These are phyloP conservation scores for Gambusia holbrooki DNA, from an alignment of 2,113 vertebrate species.

Conservation along the genomic window DNA sequence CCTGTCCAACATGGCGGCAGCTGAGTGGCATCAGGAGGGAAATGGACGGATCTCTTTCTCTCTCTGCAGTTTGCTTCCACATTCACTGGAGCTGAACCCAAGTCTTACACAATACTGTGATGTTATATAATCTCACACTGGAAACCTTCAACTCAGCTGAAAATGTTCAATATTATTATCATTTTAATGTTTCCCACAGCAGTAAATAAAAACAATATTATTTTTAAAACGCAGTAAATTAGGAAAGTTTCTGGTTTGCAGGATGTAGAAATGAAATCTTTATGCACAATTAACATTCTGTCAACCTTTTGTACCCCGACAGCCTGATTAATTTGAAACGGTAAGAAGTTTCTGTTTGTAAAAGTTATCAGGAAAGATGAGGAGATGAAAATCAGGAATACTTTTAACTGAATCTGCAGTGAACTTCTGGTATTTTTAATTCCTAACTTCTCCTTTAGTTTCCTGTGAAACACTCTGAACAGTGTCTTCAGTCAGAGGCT, in stretches of 20 bases:
- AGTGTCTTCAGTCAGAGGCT: too few species aligned
- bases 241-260: too few species aligned
- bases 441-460: not conserved
- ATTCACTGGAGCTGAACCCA: conserved; percentile 49
- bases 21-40: conserved; percentile 8
- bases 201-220: too few species aligned
- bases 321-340: not conserved
- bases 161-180: not conserved
- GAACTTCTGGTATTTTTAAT: too few species aligned
- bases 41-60: conserved; percentile 15
- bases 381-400: too few species aligned
- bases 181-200: not conserved
- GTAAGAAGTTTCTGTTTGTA: not conserved
- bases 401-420: too few species aligned
- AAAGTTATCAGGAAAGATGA: not conserved
- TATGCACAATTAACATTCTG: too few species aligned
- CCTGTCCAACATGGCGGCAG: conserved; percentile 8
- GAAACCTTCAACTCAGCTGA: conserved; percentile 9
- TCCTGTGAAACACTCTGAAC: not conserved
- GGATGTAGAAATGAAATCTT: not conserved
- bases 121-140: conserved; percentile 53
- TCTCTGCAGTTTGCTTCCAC: conserved; percentile 30
- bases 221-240: too few species aligned
- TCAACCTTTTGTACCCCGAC: too few species aligned
- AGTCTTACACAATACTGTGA: conserved; percentile 45